These are phyloP conservation scores for Pygmarrhopalites habei DNA, from an alignment of 1,140 invertebrate genomes.

Conservation along the genomic window DNA sequence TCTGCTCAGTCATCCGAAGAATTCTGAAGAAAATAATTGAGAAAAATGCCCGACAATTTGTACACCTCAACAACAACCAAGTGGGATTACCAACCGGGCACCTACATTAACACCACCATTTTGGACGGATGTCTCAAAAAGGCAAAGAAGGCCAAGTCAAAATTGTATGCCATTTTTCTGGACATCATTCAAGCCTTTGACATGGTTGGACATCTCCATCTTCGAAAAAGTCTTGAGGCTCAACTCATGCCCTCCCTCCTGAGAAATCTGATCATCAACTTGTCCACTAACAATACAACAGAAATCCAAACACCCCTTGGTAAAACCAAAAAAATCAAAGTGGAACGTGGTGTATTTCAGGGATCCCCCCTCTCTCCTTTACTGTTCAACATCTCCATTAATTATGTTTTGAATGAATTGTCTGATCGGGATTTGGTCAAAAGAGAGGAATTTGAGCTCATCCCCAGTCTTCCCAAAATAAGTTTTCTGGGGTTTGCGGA, in stretches of 20 bases:
- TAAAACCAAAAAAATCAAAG: too few relatives aligned
- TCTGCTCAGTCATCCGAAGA: background rate
- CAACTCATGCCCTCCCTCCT: background rate
- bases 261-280: background rate
- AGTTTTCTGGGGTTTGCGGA: background rate
- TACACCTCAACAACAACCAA: background rate
- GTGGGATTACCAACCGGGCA: background rate
- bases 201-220: constrained; percentile 40
- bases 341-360: background rate
- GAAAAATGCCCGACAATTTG: background rate
- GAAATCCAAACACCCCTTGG: background rate
- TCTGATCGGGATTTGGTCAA: background rate
- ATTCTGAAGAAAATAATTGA: background rate
- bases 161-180: constrained; percentile 16
- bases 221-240: constrained; percentile 35
- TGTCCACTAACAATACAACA: too few relatives aligned
- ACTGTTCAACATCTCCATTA: background rate
- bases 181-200: constrained; percentile 41
- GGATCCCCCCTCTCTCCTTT: background rate
- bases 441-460: background rate
- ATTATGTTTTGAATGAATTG: background rate
- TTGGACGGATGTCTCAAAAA: background rate
- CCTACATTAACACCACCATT: background rate
- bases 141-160: background rate
- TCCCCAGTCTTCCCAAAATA: background rate